A percentile compares a stretch with the other conserved stretches of the same genome.
These are phyloP conservation scores for Cerastis rubricosa DNA, from an alignment of 2,888 invertebrate species.

Conservation along the genomic window DNA sequence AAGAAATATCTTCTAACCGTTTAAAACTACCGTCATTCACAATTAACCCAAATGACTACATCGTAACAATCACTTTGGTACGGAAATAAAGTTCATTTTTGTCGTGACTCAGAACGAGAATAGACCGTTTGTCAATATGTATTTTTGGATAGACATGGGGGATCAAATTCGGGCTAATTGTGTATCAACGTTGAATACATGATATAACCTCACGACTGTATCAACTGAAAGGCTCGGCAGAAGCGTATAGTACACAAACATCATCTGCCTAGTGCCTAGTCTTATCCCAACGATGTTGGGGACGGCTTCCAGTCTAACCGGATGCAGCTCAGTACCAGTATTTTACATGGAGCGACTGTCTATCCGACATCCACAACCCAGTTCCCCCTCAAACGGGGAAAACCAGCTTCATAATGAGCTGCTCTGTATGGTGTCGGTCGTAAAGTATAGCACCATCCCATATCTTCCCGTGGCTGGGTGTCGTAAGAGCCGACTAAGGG, in stretches of 20 bases:
- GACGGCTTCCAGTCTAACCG: too few species aligned
- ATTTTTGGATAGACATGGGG: conserved; percentile 29
- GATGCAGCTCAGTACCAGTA: too few species aligned
- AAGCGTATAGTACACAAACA: too few species aligned
- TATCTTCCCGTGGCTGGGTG: too few species aligned
- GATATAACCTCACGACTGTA: neutral
- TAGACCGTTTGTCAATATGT: conserved; percentile 44
- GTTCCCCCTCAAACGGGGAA: conserved; percentile 54
- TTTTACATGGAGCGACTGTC: too few species aligned
- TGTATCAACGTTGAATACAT: neutral
- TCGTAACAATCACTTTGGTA: conserved; percentile 11
- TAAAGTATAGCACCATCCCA: too few species aligned
- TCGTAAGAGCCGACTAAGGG: too few species aligned
- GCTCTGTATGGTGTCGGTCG: too few species aligned
- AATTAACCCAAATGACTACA: conserved; percentile 37
- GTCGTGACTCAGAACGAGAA: conserved; percentile 35
- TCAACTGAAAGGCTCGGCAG: too few species aligned
- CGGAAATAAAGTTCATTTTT: conserved; percentile 42
- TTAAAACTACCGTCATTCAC: conserved; percentile 8
- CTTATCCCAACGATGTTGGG: too few species aligned
- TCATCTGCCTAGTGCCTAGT: too few species aligned
- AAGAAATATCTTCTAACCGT: neutral
- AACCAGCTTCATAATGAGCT: conserved; percentile 37
- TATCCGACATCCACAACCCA: too few species aligned
- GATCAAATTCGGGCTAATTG: conserved; percentile 40